A percentile compares a stretch with the other conserved stretches of the same genome.
These are phyloP conservation scores for Chalcis sispes DNA, from an alignment of 2,888 invertebrate genomes.

Conservation along the genomic window DNA sequence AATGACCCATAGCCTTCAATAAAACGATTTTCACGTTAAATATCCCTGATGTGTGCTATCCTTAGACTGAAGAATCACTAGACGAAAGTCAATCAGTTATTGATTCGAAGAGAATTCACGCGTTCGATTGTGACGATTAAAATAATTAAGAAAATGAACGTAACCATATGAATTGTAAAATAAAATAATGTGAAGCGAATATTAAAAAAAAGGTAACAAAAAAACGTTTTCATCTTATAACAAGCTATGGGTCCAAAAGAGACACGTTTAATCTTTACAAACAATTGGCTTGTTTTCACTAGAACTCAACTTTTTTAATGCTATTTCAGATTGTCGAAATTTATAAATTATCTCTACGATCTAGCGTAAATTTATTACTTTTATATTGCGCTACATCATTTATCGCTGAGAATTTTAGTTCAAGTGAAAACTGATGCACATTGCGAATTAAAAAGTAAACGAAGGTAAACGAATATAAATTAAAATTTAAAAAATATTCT, in stretches of 20 bases:
- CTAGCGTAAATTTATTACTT: neutral
- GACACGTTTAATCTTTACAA: conserved; percentile 17
- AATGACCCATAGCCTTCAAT: conserved; percentile 55
- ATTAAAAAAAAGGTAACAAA: conserved; percentile 7
- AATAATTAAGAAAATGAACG: neutral
- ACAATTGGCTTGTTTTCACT: conserved; percentile 66
- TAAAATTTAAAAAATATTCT: conserved; percentile 49
- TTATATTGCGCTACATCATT: neutral
- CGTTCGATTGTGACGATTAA: neutral
- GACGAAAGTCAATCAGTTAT: neutral
- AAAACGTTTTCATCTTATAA: conserved; percentile 26
- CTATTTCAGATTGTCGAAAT: neutral
- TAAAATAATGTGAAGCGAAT: neutral
- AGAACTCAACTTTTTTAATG: conserved; percentile 61
- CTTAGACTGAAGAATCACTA: neutral
- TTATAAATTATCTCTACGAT: neutral
- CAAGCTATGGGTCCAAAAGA: conserved; percentile 62
- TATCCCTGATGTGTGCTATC: neutral
- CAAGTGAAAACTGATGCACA: conserved; percentile 69
- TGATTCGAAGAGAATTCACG: too few species aligned
- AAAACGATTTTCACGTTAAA: conserved; percentile 28
- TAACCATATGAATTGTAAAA: neutral
- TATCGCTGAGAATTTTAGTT: conserved; percentile 61
- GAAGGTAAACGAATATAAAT: conserved; percentile 19
- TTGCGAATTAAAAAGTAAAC: conserved; percentile 28